These are phyloP conservation scores for Iguana delicatissima DNA, from an alignment of 2,797 vertebrate genomes.

Conservation along the genomic window DNA sequence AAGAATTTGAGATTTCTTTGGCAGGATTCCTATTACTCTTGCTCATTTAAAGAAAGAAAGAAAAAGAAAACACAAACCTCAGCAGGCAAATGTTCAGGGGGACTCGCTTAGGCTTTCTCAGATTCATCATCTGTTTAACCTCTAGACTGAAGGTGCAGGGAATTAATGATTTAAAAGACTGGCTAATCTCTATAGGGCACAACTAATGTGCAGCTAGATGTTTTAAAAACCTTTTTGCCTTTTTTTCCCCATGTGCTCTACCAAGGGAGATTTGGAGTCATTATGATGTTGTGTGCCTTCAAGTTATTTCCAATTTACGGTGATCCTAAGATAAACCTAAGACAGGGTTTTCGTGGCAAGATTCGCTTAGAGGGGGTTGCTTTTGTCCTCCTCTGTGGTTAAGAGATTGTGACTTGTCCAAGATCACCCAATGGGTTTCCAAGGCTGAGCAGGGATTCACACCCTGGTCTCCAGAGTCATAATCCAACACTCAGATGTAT, in stretches of 20 bases:
- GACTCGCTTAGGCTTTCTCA: background rate
- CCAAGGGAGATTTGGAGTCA: background rate
- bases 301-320: too few relatives aligned
- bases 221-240: background rate
- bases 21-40: background rate
- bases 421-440: too few relatives aligned
- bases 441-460: too few relatives aligned
- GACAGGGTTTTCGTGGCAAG: too few relatives aligned
- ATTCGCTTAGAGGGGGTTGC: too few relatives aligned
- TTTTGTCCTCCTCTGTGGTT: too few relatives aligned
- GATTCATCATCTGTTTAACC: background rate
- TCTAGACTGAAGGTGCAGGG: background rate
- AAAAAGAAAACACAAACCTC: background rate
- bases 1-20: background rate
- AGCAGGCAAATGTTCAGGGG: background rate
- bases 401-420: too few relatives aligned
- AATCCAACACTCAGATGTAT: background rate
- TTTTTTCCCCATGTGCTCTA: background rate
- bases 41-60: too few relatives aligned
- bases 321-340: too few relatives aligned
- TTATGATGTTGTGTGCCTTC: too few relatives aligned
- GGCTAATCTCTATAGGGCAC: background rate
- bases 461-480: too few relatives aligned
- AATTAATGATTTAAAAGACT: background rate
- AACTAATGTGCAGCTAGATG: background rate